These are phyloP conservation scores for Masticophis lateralis DNA, from an alignment of 2,797 vertebrate genomes.

Conservation along the genomic window DNA sequence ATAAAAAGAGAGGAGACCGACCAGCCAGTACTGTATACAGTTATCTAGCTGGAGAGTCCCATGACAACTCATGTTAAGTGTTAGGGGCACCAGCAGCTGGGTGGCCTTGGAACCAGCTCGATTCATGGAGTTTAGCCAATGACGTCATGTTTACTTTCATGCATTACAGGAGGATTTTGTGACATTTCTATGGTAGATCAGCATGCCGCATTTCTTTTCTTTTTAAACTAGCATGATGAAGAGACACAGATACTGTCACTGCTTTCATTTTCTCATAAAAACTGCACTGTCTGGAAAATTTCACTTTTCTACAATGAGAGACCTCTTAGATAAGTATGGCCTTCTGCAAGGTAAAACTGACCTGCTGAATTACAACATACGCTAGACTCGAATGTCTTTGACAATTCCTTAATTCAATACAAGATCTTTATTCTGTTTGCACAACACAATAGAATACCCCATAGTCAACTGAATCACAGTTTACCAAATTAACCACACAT, in stretches of 20 bases:
- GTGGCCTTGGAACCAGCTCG: neutral
- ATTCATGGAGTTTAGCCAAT: neutral
- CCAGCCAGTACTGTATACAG: neutral
- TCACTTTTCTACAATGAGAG: neutral
- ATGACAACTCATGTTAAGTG: neutral
- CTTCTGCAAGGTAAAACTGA: neutral
- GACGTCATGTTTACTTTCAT: neutral
- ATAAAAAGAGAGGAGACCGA: neutral
- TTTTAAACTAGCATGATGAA: neutral
- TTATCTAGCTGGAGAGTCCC: neutral
- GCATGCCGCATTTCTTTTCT: neutral
- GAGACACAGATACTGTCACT: neutral
- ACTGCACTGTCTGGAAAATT: neutral
- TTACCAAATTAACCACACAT: neutral
- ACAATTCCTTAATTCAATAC: neutral
- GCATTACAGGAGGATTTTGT: neutral
- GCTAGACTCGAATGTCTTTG: neutral
- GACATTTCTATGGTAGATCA: neutral
- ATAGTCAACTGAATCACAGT: neutral
- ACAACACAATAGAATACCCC: neutral
- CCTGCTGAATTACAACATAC: neutral
- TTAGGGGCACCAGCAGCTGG: neutral
- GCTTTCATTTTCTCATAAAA: neutral
- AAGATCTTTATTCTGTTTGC: neutral
- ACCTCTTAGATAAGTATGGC: neutral